These are phyloP conservation scores for Xenentodon cancila DNA, from an alignment of 2,797 vertebrate species.

Conservation along the genomic window DNA sequence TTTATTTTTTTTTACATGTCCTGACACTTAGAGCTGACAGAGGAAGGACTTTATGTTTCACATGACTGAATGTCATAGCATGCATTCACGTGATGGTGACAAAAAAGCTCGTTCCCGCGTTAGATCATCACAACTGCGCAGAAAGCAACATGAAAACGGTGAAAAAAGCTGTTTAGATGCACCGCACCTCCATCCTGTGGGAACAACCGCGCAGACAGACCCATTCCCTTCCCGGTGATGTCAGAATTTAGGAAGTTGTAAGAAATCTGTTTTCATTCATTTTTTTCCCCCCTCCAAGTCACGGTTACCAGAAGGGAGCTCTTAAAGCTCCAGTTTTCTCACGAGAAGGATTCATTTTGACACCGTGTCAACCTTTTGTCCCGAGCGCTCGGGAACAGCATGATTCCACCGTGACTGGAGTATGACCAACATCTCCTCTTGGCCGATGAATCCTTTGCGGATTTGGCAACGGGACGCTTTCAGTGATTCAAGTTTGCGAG, in stretches of 20 bases:
- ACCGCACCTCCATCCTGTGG: too few species aligned
- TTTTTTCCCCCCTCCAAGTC: conserved; percentile 12
- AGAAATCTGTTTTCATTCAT: conserved; percentile 11
- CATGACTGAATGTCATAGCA: too few species aligned
- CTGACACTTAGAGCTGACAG: too few species aligned
- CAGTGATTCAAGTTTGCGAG: conserved; percentile 56
- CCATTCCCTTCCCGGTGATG: not conserved
- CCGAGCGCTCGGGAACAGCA: conserved; percentile 4
- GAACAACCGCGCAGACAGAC: not conserved
- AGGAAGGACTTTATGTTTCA: too few species aligned
- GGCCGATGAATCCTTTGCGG: conserved; percentile 30
- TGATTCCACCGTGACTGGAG: conserved; percentile 29
- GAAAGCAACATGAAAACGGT: too few species aligned
- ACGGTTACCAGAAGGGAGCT: conserved; percentile 31
- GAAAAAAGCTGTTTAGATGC: too few species aligned
- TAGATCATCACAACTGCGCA: too few species aligned
- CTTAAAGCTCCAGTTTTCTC: conserved; percentile 18
- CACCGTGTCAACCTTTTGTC: conserved; percentile 16
- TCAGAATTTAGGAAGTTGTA: conserved; percentile 25
- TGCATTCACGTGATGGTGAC: too few species aligned
- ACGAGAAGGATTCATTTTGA: conserved; percentile 19
- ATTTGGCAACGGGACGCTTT: conserved; percentile 47
- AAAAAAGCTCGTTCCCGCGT: too few species aligned
- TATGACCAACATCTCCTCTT: conserved; percentile 13
- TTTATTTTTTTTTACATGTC: too few species aligned